phyloP scores from a whole-genome alignment of 2,797 vertebrate genomes.

The Rhabdophis nuchalis region DNA sequence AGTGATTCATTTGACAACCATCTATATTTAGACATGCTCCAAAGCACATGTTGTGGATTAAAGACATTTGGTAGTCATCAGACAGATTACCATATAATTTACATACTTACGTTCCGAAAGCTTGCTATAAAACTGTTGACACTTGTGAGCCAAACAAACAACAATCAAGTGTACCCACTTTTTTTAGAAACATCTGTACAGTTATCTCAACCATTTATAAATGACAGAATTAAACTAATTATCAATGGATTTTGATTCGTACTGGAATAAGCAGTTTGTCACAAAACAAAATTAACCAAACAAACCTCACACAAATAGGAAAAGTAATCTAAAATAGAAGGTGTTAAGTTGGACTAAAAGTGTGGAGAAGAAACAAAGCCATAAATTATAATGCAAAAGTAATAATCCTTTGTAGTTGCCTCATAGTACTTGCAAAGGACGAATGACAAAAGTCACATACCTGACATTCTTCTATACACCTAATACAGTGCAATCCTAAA shows the following conservation, averaged over 20 bases:
- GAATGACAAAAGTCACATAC: neutral
- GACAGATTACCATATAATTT: neutral
- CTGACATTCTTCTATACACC: neutral
- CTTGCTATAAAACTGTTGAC: neutral
- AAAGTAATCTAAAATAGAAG: neutral
- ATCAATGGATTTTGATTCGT: neutral
- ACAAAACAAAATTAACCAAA: neutral
- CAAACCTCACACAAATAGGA: neutral
- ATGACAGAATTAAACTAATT: neutral
- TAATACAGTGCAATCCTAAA: neutral
- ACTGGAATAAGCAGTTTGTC: neutral
- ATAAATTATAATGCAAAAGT: neutral
- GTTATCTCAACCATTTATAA: neutral
- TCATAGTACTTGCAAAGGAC: neutral
- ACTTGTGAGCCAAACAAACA: neutral
- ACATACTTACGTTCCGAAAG: neutral
- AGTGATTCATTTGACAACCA: conserved; percentile 1
- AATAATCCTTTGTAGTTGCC: neutral
- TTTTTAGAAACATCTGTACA: neutral
- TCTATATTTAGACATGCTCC: neutral
- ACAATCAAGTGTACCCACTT: neutral
- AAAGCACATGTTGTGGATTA: neutral
- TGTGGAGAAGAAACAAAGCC: neutral
- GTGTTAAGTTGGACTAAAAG: neutral
- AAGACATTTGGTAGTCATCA: neutral